Percentiles rank a stretch among this genome's conserved stretches.
Evolutionary conservation across 2,797 vertebrate species (phyloP).

Genomic region (Graptemys geographica): DNA sequence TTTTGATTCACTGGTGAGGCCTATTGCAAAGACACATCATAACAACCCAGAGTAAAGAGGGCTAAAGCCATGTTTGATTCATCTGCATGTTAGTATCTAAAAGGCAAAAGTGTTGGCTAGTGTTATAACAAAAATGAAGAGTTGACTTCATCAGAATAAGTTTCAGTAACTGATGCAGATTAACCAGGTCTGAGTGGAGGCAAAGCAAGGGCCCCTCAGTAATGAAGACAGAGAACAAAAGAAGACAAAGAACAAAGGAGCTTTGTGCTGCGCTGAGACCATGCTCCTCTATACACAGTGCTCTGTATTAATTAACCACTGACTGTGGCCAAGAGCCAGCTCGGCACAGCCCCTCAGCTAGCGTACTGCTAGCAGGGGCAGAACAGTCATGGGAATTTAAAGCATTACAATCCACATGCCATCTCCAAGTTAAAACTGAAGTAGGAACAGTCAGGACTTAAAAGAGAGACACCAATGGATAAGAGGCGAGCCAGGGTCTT

Average conservation of each 20-base stretch:
- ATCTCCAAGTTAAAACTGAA: neutral
- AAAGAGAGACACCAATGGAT: neutral
- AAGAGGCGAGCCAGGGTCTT: neutral
- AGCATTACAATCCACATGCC: neutral
- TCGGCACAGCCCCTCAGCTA: neutral
- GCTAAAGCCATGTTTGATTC: constrained; percentile 28
- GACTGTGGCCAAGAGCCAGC: neutral
- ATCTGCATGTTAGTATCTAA: constrained; percentile 2
- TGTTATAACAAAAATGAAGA: constrained; percentile 58
- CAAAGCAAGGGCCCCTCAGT: constrained; percentile 32
- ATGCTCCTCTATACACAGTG: neutral
- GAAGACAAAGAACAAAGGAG: constrained; percentile 50
- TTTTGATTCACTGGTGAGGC: constrained; percentile 14
- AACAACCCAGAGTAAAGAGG: neutral
- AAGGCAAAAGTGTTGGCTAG: constrained; percentile 42
- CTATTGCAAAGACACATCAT: constrained; percentile 14
- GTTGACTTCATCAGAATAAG: constrained; percentile 54
- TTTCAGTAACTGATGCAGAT: constrained; percentile 42
- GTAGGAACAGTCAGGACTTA: neutral
- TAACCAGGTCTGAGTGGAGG: constrained; percentile 42
- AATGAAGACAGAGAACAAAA: constrained; percentile 57
- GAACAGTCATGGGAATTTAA: neutral
- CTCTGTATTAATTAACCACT: constrained; percentile 50
- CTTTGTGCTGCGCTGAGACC: constrained; percentile 38
- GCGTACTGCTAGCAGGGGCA: neutral